Percentiles rank a stretch among this genome's conserved stretches.
These are phyloP conservation scores for Euzetes globulus DNA, from an alignment of 2,888 invertebrate genomes.

Conservation along the genomic window DNA sequence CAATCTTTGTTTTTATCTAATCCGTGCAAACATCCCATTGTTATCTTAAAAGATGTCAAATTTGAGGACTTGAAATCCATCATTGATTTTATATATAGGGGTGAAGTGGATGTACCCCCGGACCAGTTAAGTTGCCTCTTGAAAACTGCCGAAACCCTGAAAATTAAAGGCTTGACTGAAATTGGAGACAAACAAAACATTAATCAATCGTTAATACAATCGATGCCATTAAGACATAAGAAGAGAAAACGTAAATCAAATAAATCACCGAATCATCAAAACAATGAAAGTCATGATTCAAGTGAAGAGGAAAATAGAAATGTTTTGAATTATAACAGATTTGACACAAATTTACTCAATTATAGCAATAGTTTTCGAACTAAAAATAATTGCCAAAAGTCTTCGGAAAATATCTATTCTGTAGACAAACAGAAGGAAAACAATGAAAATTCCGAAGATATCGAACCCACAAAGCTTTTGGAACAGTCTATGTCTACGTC, in stretches of 20 bases:
- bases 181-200: conserved; percentile 59
- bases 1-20: conserved; percentile 81
- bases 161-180: conserved; percentile 68
- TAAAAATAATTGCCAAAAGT: background rate
- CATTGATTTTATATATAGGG: conserved; percentile 91
- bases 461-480: conserved; percentile 36
- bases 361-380: background rate
- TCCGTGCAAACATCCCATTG: conserved; percentile 86
- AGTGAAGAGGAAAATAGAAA: background rate
- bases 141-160: conserved; percentile 81
- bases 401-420: background rate
- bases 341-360: background rate
- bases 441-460: conserved; percentile 9
- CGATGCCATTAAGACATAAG: background rate
- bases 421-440: background rate
- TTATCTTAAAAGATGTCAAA: conserved; percentile 83
- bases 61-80: conserved; percentile 81
- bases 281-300: conserved; percentile 28
- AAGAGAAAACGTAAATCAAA: background rate
- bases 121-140: conserved; percentile 78
- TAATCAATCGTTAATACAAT: background rate
- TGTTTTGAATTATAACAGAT: background rate
- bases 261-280: background rate
- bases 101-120: conserved; percentile 89
- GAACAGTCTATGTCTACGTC: conserved; percentile 38